phyloP scores from a whole-genome alignment of 2,797 vertebrate genomes.

The Megaceryle alcyon region DNA sequence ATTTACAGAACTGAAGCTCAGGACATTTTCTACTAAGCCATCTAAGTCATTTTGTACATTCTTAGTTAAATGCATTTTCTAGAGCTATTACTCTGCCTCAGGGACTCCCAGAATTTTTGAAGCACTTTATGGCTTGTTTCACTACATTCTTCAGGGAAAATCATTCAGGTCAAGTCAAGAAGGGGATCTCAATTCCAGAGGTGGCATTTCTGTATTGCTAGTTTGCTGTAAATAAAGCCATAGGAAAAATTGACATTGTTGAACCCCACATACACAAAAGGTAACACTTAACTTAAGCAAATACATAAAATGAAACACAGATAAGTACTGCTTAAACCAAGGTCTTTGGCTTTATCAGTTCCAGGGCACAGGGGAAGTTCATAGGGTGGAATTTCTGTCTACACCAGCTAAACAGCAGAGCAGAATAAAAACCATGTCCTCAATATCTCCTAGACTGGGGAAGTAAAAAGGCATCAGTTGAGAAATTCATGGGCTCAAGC shows the following conservation, averaged over 20 bases:
- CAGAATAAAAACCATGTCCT: background rate
- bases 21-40: slow-evolving; percentile 29
- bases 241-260: background rate
- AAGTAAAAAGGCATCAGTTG: background rate
- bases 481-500: background rate
- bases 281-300: background rate
- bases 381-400: fast-evolving
- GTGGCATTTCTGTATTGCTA: background rate
- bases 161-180: background rate
- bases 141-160: slow-evolving; percentile 17
- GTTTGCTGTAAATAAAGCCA: background rate
- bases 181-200: background rate
- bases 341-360: background rate
- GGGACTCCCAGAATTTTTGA: slow-evolving; percentile 10
- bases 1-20: slow-evolving; percentile 61
- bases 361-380: background rate
- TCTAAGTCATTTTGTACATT: slow-evolving; percentile 21
- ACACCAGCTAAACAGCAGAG: background rate
- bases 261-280: background rate
- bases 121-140: background rate
- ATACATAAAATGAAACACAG: background rate
- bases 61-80: slow-evolving; percentile 52
- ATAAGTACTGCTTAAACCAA: background rate
- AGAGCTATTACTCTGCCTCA: slow-evolving; percentile 35
- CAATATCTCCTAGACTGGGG: fast-evolving